These are phyloP conservation scores for Amphiprion clarkii DNA, from an alignment of 2,797 vertebrate species.

Conservation along the genomic window DNA sequence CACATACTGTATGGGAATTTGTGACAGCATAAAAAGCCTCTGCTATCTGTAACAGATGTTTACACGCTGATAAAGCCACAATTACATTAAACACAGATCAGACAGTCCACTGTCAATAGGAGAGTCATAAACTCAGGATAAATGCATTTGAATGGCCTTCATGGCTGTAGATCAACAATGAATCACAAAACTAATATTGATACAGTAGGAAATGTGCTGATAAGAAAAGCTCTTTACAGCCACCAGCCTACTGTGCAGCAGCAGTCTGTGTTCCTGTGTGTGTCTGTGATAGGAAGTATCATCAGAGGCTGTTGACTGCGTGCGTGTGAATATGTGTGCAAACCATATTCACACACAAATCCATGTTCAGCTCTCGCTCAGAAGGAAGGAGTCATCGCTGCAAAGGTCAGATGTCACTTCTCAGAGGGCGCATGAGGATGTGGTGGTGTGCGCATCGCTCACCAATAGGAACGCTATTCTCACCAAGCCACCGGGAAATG, in stretches of 20 bases:
- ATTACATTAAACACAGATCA: constrained; percentile 22
- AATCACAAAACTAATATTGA: constrained; percentile 38
- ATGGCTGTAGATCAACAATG: background rate
- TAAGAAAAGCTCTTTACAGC: background rate
- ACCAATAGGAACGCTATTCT: constrained; percentile 62
- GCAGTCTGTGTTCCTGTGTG: background rate
- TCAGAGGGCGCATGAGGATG: constrained; percentile 70
- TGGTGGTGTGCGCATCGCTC: constrained; percentile 53
- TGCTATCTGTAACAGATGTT: constrained; percentile 10
- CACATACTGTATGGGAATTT: constrained; percentile 5
- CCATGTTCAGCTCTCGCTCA: constrained; percentile 28
- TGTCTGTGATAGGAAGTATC: constrained; percentile 1
- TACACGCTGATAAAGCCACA: constrained; percentile 19
- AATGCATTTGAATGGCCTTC: constrained; percentile 2
- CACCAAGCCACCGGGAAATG: constrained; percentile 56
- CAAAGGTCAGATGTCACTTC: constrained; percentile 46
- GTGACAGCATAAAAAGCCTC: background rate
- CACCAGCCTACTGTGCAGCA: background rate
- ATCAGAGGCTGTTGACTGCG: background rate
- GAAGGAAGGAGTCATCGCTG: constrained; percentile 65
- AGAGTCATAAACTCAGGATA: constrained; percentile 6
- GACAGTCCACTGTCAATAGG: background rate
- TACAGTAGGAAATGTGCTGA: background rate
- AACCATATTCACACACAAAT: background rate
- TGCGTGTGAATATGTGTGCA: background rate